phyloP scores from a whole-genome alignment of 2,888 invertebrate genomes.

The Dryocosmus kuriphilus region DNA sequence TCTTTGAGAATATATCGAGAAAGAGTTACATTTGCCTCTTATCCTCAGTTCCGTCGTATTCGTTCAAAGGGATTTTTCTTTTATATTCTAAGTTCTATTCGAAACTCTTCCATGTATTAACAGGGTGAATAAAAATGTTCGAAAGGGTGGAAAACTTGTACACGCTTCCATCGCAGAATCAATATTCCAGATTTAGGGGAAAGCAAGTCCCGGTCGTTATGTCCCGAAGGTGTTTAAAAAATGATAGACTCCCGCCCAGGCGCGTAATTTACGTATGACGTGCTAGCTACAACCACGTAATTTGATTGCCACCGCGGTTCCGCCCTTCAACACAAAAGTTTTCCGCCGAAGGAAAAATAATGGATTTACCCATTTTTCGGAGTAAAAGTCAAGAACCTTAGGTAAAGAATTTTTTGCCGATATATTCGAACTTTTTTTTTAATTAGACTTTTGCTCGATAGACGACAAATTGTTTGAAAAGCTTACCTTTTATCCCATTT shows the following conservation, averaged over 20 bases:
- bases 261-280: neutral
- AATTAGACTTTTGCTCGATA: neutral
- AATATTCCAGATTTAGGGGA: slow-evolving; percentile 2
- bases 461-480: too few species aligned
- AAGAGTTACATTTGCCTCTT: slow-evolving; percentile 8
- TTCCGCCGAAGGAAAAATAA: neutral
- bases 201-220: neutral
- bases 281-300: neutral
- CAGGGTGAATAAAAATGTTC: neutral
- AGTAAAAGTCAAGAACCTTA: too few species aligned
- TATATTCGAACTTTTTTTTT: neutral
- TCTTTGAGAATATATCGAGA: neutral
- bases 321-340: neutral
- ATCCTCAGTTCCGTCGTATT: neutral
- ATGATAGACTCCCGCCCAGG: neutral
- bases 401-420: neutral
- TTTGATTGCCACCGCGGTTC: neutral
- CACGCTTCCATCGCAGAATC: neutral
- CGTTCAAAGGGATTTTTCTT: neutral
- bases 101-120: neutral
- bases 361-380: neutral
- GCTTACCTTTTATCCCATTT: neutral
- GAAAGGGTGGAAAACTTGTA: neutral
- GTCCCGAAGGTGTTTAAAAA: slow-evolving; percentile 9
- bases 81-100: neutral